phyloP scores from a whole-genome alignment of 35 echinoderm and acorn worm species.

The Heliocidaris tuberculata region DNA sequence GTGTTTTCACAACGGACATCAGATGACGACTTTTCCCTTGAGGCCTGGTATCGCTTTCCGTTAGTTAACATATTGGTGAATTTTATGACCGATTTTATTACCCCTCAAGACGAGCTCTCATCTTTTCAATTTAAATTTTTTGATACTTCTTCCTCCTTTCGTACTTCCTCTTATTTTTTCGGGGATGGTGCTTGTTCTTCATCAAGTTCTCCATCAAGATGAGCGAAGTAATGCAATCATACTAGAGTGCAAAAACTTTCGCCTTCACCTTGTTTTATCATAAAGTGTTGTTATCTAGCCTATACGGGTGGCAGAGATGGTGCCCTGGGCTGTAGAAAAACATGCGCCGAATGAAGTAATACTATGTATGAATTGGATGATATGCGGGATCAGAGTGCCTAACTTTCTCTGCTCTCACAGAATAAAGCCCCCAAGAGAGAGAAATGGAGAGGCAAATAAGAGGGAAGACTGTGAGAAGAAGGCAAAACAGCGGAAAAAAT shows the following conservation, averaged over 20 bases:
- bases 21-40: slow-evolving; percentile 28
- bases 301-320: neutral
- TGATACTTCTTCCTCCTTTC: slow-evolving; percentile 33
- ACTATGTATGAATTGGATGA: slow-evolving; percentile 21
- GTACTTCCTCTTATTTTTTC: slow-evolving; percentile 2
- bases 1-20: slow-evolving; percentile 54
- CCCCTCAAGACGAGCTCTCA: slow-evolving; percentile 31
- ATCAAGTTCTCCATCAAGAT: neutral
- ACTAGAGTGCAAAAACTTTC: neutral
- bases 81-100: slow-evolving; percentile 54
- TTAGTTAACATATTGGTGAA: slow-evolving; percentile 53
- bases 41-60: slow-evolving; percentile 45
- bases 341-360: neutral
- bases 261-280: neutral
- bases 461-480: slow-evolving; percentile 33
- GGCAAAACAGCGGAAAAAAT: slow-evolving; percentile 34
- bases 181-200: neutral
- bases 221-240: slow-evolving; percentile 14
- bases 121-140: slow-evolving; percentile 49
- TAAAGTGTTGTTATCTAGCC: neutral
- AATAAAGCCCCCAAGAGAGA: slow-evolving; percentile 11
- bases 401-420: neutral
- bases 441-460: neutral
- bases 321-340: slow-evolving; percentile 3
- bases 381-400: neutral